Evolutionary conservation across 1,140 invertebrate genomes (phyloP), one percentile per base, ranked within the genome.

Genomic region (Apolygus lucorum): DNA sequence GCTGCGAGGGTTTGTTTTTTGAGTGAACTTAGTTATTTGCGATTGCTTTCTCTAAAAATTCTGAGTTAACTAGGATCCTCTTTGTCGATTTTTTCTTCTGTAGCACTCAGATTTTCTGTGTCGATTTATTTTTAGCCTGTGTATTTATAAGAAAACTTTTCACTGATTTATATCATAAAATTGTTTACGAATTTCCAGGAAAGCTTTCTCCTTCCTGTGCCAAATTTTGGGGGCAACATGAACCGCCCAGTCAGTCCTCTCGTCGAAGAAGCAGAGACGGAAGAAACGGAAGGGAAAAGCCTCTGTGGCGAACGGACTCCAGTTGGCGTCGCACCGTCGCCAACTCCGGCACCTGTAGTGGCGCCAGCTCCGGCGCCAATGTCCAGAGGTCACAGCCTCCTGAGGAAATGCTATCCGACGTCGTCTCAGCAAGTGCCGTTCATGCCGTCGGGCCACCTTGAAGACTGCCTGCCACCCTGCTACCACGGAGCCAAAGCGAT

Each of bases 401-500:
- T 77, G 13, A 63, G 75, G 29, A 77, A 76, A 28, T 81, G 78
- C 70, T 79, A 79, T 65, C 76, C 78, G 0, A 77, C 77, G 21
- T 74, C 72, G 25, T 73, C 70, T 1, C 59, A 73, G 13, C 76
- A 76, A 64, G 71, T 70, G 25, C 74, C 77, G 0, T 77, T 76
- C 68, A 63, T 78, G 25, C 76, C 77, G 8, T 75, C 78, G 8
- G 74, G 76, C 4, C 75, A 76, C 66, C 72, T 81, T 14, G 78
- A 81, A 65, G 77, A 81, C 66, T 84, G 81, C 71, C 77, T 86
- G 1, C 84, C 85, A 1, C 83, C 84, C 0, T 80, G 81, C 59
- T 85, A 84, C 73, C 81, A 79, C 24, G 78, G 80, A 17, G 80
- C 81, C 25, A 84, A 84, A 69, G 84, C 83, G 69, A 83, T 85